Evolutionary conservation across 2,888 invertebrate genomes (phyloP).

Genomic region (Pammene fasciana): DNA sequence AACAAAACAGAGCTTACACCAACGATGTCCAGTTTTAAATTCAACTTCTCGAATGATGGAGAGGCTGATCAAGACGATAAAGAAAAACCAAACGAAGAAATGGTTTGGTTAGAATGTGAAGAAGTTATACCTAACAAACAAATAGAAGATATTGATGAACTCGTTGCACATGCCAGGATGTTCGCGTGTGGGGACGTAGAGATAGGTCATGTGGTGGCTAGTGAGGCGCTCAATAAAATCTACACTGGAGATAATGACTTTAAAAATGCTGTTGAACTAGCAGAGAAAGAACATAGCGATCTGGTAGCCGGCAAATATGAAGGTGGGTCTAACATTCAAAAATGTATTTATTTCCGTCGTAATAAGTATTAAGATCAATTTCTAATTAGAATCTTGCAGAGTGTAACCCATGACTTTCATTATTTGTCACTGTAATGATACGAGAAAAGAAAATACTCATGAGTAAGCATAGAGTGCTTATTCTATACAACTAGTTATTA

Average conservation of each 20-base stretch:
- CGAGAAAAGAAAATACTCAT: no score
- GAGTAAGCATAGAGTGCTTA: no score
- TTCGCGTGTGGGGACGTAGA: slow-evolving; percentile 71
- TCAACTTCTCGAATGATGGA: slow-evolving; percentile 40
- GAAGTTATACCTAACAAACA: slow-evolving; percentile 63
- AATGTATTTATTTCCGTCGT: no score
- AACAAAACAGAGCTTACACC: background rate
- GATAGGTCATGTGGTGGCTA: slow-evolving; percentile 76
- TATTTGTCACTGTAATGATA: no score
- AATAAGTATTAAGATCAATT: no score
- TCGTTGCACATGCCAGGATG: slow-evolving; percentile 68
- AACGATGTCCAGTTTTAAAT: slow-evolving; percentile 40
- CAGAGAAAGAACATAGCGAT: slow-evolving; percentile 88
- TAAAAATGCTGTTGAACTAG: slow-evolving; percentile 72
- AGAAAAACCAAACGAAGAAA: slow-evolving; percentile 30
- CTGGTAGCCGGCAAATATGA: slow-evolving; percentile 90
- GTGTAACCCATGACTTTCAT: no score
- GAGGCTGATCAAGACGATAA: slow-evolving; percentile 38
- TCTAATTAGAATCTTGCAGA: no score
- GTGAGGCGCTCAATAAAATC: slow-evolving; percentile 61
- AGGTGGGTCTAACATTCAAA: slow-evolving; percentile 74
- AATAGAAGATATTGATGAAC: slow-evolving; percentile 59
- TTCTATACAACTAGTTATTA: no score
- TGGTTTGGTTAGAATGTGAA: slow-evolving; percentile 64
- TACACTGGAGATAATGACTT: slow-evolving; percentile 59